Conservation (phyloP, 2,888 invertebrate species). For the Prionchulus punctatus region DNA sequence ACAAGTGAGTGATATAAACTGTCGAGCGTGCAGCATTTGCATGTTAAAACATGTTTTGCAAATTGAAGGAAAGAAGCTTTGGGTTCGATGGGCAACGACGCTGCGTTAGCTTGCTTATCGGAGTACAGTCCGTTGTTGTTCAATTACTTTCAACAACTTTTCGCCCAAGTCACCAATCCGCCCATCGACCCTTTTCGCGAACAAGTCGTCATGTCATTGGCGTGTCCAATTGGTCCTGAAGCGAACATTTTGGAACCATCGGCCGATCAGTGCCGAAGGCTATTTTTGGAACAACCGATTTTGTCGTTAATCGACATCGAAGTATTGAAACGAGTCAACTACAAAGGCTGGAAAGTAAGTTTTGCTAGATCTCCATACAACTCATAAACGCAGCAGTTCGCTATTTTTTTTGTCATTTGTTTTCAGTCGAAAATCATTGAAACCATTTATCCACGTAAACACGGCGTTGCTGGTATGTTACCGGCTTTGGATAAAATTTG, state of each 20-base stretch:
- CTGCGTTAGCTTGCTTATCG: slow-evolving; percentile 88
- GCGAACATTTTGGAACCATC: slow-evolving; percentile 73
- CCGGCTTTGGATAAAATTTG: slow-evolving; percentile 64
- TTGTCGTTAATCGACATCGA: slow-evolving; percentile 75
- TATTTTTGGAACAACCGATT: slow-evolving; percentile 84
- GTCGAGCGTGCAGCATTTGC: neutral
- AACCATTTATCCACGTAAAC: slow-evolving; percentile 61
- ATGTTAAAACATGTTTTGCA: neutral
- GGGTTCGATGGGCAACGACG: slow-evolving; percentile 98
- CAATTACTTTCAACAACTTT: slow-evolving; percentile 94
- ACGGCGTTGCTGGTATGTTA: slow-evolving; percentile 55
- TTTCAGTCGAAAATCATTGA: slow-evolving; percentile 59
- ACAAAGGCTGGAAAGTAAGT: slow-evolving; percentile 63
- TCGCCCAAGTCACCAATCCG: slow-evolving; percentile 93
- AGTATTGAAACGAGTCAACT: slow-evolving; percentile 61
- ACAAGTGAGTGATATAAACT: slow-evolving; percentile 47
- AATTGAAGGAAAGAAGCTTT: slow-evolving; percentile 77
- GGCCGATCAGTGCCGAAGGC: slow-evolving; percentile 64
- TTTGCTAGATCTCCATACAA: no score
- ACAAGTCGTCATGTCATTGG: slow-evolving; percentile 92
- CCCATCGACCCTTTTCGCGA: slow-evolving; percentile 98
- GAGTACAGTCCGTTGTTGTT: slow-evolving; percentile 82
- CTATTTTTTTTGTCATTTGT: slow-evolving; percentile 3
- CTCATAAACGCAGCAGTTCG: no score
- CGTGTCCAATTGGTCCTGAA: slow-evolving; percentile 90